Evolutionary conservation across 2,888 invertebrate species (phyloP).

Genomic region (Noctua janthe): DNA sequence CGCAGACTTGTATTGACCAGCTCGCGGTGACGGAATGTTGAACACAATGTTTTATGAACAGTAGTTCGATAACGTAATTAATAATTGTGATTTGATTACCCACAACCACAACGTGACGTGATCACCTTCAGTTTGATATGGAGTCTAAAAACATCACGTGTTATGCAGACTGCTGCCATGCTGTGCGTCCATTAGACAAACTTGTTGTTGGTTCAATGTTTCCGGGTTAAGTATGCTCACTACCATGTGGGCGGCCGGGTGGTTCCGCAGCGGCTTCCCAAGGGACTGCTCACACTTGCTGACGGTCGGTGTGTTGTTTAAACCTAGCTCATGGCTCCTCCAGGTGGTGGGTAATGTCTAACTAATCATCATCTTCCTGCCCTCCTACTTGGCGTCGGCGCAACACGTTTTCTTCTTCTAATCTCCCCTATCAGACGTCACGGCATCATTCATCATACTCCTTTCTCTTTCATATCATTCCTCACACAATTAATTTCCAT

Average conservation of each 20-base stretch:
- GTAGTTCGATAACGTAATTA: neutral
- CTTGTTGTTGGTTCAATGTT: neutral
- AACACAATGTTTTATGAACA: neutral
- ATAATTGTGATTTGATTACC: conserved; percentile 6
- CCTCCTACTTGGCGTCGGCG: no score
- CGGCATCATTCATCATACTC: no score
- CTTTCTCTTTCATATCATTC: no score
- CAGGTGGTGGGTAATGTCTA: neutral
- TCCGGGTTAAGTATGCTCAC: neutral
- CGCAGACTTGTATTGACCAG: neutral
- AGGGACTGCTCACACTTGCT: neutral
- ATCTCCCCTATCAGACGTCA: no score
- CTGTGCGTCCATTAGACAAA: neutral
- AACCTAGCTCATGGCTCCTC: neutral
- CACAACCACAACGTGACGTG: neutral
- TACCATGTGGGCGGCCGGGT: neutral
- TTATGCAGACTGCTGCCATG: neutral
- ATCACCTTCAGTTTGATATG: neutral
- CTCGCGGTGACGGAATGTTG: neutral
- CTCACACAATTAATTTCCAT: no score
- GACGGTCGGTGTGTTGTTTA: neutral
- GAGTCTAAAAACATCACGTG: neutral
- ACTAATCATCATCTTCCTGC: no score
- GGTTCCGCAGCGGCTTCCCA: neutral
- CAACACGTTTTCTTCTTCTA: no score